Evolutionary conservation across 2,113 vertebrate genomes (phyloP), one percentile per base, ranked within the genome.

Genomic region (Melanerpes formicivorus): DNA sequence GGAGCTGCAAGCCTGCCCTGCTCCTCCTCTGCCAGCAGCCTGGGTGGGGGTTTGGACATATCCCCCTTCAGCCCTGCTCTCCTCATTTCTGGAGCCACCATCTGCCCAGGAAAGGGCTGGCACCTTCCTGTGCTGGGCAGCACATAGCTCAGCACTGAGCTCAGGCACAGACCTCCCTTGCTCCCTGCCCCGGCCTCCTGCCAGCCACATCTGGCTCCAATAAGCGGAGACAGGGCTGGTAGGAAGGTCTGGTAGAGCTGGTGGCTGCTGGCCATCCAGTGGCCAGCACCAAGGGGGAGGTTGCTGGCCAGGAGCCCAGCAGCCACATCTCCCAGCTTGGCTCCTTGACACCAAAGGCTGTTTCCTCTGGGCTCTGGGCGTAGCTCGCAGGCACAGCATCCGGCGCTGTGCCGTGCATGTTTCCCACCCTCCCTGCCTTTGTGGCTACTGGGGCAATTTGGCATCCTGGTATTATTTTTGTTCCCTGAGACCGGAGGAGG

Each of bases 381-480:
- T 91, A 63, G 63, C 92, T 93, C 25, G 0, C 78, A 71, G 87
- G 87, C 74, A 5, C 21, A 1, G 73, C 34, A 94, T 96, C 96
- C 44, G 76, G 90, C 8, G 12, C 93, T 27, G 83, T 6, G 70
- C 86, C 1, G 6, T 7, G 83, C 34, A 3, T 1, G 11, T 75
- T 91, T 88, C 95, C 95, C 94, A 93, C 90, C 95, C 95, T 89
- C 1, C 0, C 69, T 77, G 90, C 88, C 70, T 92, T 94, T 92
- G 92, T 95, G 94, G 92, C 89, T 80, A 29, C 93, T 74, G 90
- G 92, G 82, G 86, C 76, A 85, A 2, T 93, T 93, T 87, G 93
- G 94, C 93, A 96, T 96, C 93, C 95, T 92, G 91, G 82, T 92
- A 84, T 95, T 96, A 93, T 95, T 92, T 96, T 79, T 26, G 5